Conservation (phyloP, 1,140 invertebrate species). For the Penaeus vannamei region DNA sequence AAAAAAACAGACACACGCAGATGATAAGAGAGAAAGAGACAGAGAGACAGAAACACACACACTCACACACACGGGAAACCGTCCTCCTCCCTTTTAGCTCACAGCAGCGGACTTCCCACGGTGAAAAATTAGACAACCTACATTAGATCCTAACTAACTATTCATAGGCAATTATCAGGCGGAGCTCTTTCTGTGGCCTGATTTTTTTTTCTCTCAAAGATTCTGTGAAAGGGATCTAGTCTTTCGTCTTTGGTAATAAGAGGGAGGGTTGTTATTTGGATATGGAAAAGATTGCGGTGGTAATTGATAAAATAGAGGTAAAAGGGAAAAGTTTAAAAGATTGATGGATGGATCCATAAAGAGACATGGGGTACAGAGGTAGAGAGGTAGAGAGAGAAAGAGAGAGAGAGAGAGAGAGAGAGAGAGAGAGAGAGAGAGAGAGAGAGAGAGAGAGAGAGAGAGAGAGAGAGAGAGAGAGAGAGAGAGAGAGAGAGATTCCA, state of each 20-base stretch:
- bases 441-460: conserved; percentile 31
- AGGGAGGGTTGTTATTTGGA: no score
- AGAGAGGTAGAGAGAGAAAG: neutral
- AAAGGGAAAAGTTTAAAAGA: no score
- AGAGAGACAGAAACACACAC: neutral
- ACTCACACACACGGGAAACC: neutral
- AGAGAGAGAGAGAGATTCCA: no score
- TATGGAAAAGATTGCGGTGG: no score
- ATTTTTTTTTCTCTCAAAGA: no score
- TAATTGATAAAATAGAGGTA: no score
- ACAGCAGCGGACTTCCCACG: neutral
- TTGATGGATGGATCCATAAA: no score
- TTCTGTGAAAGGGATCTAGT: no score
- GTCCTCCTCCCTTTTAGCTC: no score
- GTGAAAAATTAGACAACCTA: conserved; percentile 1
- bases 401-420: neutral
- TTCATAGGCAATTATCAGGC: conserved; percentile 27
- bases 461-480: neutral
- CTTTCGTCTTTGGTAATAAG: no score
- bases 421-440: neutral
- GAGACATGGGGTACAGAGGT: neutral
- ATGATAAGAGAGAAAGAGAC: neutral
- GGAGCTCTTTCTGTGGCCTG: neutral
- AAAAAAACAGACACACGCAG: neutral
- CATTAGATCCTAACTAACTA: conserved; percentile 34